Evolutionary conservation across 2,113 vertebrate genomes (phyloP).

Genomic region (Amblyornis subalaris): DNA sequence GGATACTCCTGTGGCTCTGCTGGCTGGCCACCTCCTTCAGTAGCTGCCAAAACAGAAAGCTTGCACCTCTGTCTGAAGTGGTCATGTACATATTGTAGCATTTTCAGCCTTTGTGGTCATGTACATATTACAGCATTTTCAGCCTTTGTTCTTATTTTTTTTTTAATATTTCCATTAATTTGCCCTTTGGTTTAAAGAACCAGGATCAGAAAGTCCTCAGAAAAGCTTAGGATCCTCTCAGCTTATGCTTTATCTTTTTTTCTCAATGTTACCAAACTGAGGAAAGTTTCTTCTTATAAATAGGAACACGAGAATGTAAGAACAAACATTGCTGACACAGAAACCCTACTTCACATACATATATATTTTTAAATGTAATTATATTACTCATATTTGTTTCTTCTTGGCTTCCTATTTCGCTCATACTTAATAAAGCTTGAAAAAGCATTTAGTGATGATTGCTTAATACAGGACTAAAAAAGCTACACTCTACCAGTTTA

Average conservation of each 20-base stretch:
- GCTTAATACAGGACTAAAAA: not conserved
- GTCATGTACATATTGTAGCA: too few relatives aligned
- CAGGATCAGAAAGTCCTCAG: not conserved
- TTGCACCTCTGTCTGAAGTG: not conserved
- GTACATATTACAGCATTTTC: not conserved
- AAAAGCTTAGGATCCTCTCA: not conserved
- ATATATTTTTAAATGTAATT: not conserved
- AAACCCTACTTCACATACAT: not conserved
- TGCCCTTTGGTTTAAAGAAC: not conserved
- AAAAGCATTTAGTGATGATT: not conserved
- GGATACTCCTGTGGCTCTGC: not conserved
- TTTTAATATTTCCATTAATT: not conserved
- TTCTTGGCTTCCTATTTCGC: not conserved
- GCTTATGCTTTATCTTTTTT: not conserved
- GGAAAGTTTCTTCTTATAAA: not conserved
- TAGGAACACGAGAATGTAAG: not conserved
- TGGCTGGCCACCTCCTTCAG: not conserved
- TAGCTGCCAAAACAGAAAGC: not conserved
- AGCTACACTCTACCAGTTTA: not conserved
- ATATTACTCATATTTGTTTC: not conserved
- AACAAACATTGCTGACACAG: not conserved
- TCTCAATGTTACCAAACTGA: not conserved
- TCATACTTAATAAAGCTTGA: not conserved
- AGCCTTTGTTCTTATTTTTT: not conserved
- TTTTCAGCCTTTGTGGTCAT: too few relatives aligned